These are phyloP conservation scores for Cheiracanthium punctorium DNA, from an alignment of 2,888 invertebrate genomes.

Conservation along the genomic window DNA sequence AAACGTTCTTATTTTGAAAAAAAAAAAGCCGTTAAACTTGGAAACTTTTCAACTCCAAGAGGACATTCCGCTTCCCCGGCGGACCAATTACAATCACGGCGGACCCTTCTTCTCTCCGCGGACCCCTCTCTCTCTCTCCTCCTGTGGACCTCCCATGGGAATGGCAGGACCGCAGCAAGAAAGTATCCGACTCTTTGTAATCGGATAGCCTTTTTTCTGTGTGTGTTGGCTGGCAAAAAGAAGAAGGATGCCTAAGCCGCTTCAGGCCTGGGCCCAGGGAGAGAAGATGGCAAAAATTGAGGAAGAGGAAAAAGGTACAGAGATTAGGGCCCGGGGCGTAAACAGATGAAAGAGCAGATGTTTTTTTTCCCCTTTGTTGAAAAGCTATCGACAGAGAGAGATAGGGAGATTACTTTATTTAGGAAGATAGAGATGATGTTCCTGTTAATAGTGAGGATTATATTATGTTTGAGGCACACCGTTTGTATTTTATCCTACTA, in stretches of 20 bases:
- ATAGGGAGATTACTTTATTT: not conserved
- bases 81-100: slow-evolving; percentile 20
- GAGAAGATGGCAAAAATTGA: not conserved
- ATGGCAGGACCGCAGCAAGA: not conserved
- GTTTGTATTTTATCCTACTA: too few species aligned
- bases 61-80: not conserved
- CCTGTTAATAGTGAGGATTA: not conserved
- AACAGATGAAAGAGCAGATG: slow-evolving; percentile 26
- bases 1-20: not conserved
- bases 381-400: not conserved
- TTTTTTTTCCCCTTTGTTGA: slow-evolving; percentile 12
- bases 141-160: not conserved
- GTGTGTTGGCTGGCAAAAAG: not conserved
- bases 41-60: not conserved
- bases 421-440: not conserved
- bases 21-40: not conserved
- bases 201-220: slow-evolving; percentile 43
- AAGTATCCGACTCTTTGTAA: slow-evolving; percentile 48
- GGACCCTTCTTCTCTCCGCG: not conserved
- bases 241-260: not conserved
- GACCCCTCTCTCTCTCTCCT: not conserved
- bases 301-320: not conserved
- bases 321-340: slow-evolving; percentile 9
- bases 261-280: too few species aligned
- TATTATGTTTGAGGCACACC: too few species aligned